phyloP scores from a whole-genome alignment of 1,140 invertebrate genomes.

The Cotesia chilonis region DNA sequence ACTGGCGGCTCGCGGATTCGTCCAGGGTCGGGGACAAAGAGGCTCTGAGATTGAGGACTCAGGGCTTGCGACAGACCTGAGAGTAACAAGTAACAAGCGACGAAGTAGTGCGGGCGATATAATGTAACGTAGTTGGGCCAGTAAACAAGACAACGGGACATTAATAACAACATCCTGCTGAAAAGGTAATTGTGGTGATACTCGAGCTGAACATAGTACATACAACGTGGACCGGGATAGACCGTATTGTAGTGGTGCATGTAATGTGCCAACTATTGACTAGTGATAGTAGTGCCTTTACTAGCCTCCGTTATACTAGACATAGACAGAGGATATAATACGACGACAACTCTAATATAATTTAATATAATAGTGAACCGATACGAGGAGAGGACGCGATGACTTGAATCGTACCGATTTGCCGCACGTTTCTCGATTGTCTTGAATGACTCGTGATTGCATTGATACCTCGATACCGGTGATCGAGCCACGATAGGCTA shows the following conservation, averaged over 20 bases:
- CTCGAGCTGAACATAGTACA: neutral
- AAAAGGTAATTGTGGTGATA: constrained; percentile 32
- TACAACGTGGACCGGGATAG: neutral
- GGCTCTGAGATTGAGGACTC: too few species aligned
- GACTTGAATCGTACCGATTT: constrained; percentile 25
- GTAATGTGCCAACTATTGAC: constrained; percentile 9
- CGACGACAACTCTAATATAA: too few species aligned
- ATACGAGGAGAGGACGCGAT: too few species aligned
- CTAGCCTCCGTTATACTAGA: constrained; percentile 26
- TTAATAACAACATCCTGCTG: constrained; percentile 38
- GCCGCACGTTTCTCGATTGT: constrained; percentile 30
- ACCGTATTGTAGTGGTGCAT: too few species aligned
- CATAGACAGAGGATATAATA: constrained; percentile 1
- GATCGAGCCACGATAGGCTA: constrained; percentile 25
- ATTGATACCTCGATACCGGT: constrained; percentile 25
- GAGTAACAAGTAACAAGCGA: too few species aligned
- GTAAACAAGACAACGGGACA: constrained; percentile 36
- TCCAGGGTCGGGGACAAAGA: too few species aligned
- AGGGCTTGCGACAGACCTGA: too few species aligned
- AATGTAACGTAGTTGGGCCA: too few species aligned
- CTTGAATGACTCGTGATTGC: constrained; percentile 26
- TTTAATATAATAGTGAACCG: constrained; percentile 9
- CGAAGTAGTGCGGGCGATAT: too few species aligned
- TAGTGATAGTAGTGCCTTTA: neutral
- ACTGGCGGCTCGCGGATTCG: too few species aligned